phyloP scores from a whole-genome alignment of 2,888 invertebrate genomes.

The Cerceris ruficornis region DNA sequence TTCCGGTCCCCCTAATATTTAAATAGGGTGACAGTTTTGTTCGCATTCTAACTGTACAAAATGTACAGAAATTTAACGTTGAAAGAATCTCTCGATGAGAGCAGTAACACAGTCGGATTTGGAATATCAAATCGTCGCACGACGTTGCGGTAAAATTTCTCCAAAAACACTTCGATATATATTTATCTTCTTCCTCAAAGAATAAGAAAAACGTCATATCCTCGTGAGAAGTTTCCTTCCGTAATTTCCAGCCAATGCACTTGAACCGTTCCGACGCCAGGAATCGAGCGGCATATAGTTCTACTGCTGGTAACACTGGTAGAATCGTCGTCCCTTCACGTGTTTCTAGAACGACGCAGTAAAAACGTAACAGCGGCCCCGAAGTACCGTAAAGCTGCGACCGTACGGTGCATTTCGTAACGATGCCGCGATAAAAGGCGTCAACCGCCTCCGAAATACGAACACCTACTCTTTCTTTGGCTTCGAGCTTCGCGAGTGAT shows the following conservation, averaged over 20 bases:
- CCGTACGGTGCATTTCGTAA: slow-evolving; percentile 79
- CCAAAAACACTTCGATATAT: too few species aligned
- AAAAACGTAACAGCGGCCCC: slow-evolving; percentile 80
- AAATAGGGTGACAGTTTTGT: too few species aligned
- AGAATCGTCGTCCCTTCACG: slow-evolving; percentile 68
- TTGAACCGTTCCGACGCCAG: slow-evolving; percentile 24
- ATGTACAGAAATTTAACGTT: too few species aligned
- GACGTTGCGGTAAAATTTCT: too few species aligned
- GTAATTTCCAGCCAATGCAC: neutral
- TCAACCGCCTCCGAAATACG: slow-evolving; percentile 46
- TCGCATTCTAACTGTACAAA: too few species aligned
- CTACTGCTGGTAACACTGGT: slow-evolving; percentile 65
- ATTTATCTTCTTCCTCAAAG: neutral
- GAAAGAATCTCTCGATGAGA: too few species aligned
- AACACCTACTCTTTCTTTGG: slow-evolving; percentile 14
- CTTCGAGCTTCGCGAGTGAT: slow-evolving; percentile 5
- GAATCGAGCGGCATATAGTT: slow-evolving; percentile 28
- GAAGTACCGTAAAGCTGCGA: slow-evolving; percentile 81
- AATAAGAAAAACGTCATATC: neutral
- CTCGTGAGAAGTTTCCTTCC: too few species aligned
- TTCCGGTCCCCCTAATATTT: too few species aligned
- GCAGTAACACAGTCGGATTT: too few species aligned
- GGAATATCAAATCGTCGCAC: too few species aligned
- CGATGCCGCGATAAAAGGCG: slow-evolving; percentile 71
- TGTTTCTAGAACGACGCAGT: slow-evolving; percentile 78